Conservation (phyloP, 2,888 invertebrate species). For the Andrena fulva region DNA sequence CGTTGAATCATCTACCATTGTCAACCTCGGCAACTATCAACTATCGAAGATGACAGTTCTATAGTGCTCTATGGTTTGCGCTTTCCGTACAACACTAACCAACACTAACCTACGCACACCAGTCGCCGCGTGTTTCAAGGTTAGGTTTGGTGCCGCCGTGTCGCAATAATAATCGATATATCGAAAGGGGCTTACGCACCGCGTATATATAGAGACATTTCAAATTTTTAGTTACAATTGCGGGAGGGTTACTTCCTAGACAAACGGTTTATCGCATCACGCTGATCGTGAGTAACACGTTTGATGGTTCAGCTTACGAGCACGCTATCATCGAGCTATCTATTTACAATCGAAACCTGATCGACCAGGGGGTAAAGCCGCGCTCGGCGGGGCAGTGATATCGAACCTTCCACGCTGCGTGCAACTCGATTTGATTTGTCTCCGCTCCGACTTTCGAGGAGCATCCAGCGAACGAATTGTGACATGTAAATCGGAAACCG, state of each 20-base stretch:
- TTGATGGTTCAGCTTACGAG: not conserved
- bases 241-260: no score
- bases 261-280: no score
- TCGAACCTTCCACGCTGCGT: slow-evolving; percentile 32
- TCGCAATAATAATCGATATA: no score
- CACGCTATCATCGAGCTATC: not conserved
- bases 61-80: no score
- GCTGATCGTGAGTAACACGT: no score
- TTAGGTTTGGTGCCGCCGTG: no score
- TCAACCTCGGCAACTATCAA: slow-evolving; percentile 4
- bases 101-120: no score
- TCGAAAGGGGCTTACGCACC: no score
- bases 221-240: no score
- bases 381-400: slow-evolving; percentile 35
- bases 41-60: no score
- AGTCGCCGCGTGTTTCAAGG: no score
- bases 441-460: not conserved
- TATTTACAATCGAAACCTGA: slow-evolving; percentile 4
- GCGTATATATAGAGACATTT: no score
- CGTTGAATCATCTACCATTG: slow-evolving; percentile 97
- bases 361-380: slow-evolving; percentile 19
- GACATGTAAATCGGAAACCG: slow-evolving; percentile 44
- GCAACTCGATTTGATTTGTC: slow-evolving; percentile 34
- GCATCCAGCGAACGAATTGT: slow-evolving; percentile 19
- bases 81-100: not conserved